Conservation (phyloP, 64 coral and sea anemone genomes). For the Anthopleura sola region DNA sequence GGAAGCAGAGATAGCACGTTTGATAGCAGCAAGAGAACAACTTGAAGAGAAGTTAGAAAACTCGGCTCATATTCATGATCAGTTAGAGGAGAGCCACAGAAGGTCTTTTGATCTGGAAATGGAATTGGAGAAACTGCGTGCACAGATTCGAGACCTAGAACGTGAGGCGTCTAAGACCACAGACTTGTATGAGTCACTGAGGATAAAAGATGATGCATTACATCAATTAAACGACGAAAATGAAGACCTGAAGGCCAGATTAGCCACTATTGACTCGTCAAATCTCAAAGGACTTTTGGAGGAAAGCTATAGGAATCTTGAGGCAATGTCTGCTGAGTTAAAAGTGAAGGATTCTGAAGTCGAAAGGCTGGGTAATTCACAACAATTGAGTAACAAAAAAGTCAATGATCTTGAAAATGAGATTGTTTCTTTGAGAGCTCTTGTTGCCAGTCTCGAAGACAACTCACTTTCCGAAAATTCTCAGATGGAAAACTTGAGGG, state of each 20-base stretch:
- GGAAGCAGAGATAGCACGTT: slow-evolving; percentile 79
- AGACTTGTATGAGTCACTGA: slow-evolving; percentile 60
- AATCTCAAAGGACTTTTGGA: slow-evolving; percentile 77
- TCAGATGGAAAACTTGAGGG: slow-evolving; percentile 79
- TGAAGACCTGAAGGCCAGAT: slow-evolving; percentile 62
- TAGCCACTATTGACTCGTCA: slow-evolving; percentile 61
- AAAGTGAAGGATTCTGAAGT: slow-evolving; percentile 44
- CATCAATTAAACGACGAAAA: slow-evolving; percentile 68
- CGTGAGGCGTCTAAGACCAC: slow-evolving; percentile 72
- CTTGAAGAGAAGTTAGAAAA: slow-evolving; percentile 68
- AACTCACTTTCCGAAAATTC: slow-evolving; percentile 85
- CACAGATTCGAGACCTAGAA: slow-evolving; percentile 47
- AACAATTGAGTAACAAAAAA: slow-evolving; percentile 45
- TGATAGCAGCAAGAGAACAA: slow-evolving; percentile 56
- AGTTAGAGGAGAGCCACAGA: slow-evolving; percentile 71
- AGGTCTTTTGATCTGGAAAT: slow-evolving; percentile 65
- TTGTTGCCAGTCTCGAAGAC: slow-evolving; percentile 64
- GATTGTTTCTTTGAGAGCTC: slow-evolving; percentile 47
- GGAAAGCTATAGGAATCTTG: slow-evolving; percentile 72
- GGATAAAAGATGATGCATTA: slow-evolving; percentile 62
- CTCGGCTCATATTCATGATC: slow-evolving; percentile 62
- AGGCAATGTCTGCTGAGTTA: slow-evolving; percentile 55
- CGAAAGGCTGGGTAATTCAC: slow-evolving; percentile 31
- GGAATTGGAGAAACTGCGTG: slow-evolving; percentile 67
- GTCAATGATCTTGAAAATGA: slow-evolving; percentile 44